A percentile compares a stretch with the other conserved stretches of the same genome.
Conservation (phyloP, 2,888 invertebrate genomes). For the Sinohyriopsis cumingii region DNA sequence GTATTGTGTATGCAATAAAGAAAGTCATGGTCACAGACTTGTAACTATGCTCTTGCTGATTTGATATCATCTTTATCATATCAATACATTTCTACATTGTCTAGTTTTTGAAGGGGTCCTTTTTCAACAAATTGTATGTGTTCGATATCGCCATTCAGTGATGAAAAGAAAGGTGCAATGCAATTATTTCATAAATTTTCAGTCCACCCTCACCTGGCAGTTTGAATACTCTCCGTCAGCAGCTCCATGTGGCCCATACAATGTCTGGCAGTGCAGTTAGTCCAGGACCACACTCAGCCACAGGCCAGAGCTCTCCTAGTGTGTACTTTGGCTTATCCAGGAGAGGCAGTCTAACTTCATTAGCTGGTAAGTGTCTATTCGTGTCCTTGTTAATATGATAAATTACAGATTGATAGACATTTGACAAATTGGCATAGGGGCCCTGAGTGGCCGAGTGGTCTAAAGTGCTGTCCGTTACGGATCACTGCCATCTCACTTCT, state of each 20-base stretch:
- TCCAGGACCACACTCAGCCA: slow-evolving; percentile 60
- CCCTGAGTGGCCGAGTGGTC: too few species aligned
- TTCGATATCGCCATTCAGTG: too few species aligned
- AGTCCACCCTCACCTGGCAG: slow-evolving; percentile 61
- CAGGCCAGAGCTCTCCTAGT: slow-evolving; percentile 66
- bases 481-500: too few species aligned
- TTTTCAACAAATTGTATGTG: too few species aligned
- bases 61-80: too few species aligned
- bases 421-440: neutral
- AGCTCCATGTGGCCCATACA: slow-evolving; percentile 56
- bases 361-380: slow-evolving; percentile 47
- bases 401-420: neutral
- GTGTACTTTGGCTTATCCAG: slow-evolving; percentile 66
- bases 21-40: too few species aligned
- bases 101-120: too few species aligned
- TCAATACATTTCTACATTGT: too few species aligned
- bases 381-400: neutral
- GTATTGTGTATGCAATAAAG: too few species aligned
- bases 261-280: slow-evolving; percentile 55
- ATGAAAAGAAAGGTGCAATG: too few species aligned
- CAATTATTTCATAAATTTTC: slow-evolving; percentile 15
- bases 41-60: too few species aligned
- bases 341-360: slow-evolving; percentile 63
- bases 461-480: too few species aligned
- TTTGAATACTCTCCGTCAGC: slow-evolving; percentile 59